A percentile compares a stretch with the other conserved stretches of the same genome.
phyloP scores from a whole-genome alignment of 1,140 invertebrate species.

The Argopecten irradians region DNA sequence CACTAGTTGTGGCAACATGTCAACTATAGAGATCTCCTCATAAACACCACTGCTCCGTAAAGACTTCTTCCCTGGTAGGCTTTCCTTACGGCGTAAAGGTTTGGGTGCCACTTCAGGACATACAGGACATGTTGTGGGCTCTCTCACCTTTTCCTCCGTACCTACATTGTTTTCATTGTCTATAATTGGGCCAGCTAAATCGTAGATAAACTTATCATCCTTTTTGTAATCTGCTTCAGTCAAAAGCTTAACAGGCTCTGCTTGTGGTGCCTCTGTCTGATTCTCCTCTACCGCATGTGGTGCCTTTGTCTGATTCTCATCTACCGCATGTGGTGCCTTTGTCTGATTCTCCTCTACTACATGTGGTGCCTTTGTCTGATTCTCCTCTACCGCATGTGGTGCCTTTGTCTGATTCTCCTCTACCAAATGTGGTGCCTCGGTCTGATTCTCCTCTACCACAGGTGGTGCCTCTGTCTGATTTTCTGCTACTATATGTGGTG shows the following conservation, averaged over 20 bases:
- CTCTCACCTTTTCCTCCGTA: background rate
- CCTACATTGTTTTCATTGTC: background rate
- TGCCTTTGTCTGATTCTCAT: background rate
- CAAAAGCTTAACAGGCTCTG: background rate
- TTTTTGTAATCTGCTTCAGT: background rate
- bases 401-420: background rate
- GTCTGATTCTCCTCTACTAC: too few relatives aligned
- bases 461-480: background rate
- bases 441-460: too few relatives aligned
- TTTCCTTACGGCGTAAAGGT: background rate
- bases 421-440: background rate
- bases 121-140: background rate
- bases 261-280: background rate
- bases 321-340: too few relatives aligned
- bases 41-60: background rate
- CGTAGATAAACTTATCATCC: conserved; percentile 9
- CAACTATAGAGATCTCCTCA: background rate
- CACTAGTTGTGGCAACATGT: background rate
- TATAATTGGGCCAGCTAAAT: background rate
- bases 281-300: background rate
- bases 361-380: background rate
- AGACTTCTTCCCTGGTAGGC: background rate
- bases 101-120: background rate
- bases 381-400: background rate
- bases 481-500: background rate